phyloP scores from a whole-genome alignment of 2,797 vertebrate genomes.

The Moxostoma hubbsi region DNA sequence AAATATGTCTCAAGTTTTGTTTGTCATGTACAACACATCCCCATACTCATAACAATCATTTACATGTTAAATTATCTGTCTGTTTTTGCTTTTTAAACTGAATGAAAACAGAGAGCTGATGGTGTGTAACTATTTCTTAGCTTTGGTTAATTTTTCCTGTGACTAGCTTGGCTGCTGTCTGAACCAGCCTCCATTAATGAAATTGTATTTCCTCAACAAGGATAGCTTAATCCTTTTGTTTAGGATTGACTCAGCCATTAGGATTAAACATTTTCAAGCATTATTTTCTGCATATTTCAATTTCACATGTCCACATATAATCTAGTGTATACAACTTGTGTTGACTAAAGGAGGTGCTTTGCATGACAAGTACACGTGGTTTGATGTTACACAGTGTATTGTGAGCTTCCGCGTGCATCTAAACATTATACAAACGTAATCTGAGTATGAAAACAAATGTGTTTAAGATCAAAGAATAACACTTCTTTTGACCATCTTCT shows the following conservation, averaged over 20 bases:
- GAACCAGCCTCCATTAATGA: constrained; percentile 62
- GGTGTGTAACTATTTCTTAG: constrained; percentile 24
- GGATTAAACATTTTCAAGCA: constrained; percentile 62
- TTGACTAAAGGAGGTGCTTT: neutral
- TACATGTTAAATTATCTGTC: neutral
- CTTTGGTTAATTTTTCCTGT: constrained; percentile 36
- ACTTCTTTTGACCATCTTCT: neutral
- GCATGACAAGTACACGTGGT: neutral
- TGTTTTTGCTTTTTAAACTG: neutral
- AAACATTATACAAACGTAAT: neutral
- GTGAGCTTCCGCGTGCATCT: neutral
- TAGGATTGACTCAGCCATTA: constrained; percentile 61
- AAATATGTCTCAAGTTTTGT: no score
- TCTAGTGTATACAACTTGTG: neutral
- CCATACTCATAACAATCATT: no score
- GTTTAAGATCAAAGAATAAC: neutral
- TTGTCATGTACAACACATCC: no score
- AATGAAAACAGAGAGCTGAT: constrained; percentile 6
- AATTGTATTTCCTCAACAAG: constrained; percentile 63
- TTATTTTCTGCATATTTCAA: constrained; percentile 53
- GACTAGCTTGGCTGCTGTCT: constrained; percentile 27
- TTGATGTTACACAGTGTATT: neutral
- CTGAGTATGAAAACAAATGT: neutral
- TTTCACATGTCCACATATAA: constrained; percentile 30
- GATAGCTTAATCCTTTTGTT: constrained; percentile 54